phyloP scores from a whole-genome alignment of 2,888 invertebrate genomes.

The Andrena flavipes region DNA sequence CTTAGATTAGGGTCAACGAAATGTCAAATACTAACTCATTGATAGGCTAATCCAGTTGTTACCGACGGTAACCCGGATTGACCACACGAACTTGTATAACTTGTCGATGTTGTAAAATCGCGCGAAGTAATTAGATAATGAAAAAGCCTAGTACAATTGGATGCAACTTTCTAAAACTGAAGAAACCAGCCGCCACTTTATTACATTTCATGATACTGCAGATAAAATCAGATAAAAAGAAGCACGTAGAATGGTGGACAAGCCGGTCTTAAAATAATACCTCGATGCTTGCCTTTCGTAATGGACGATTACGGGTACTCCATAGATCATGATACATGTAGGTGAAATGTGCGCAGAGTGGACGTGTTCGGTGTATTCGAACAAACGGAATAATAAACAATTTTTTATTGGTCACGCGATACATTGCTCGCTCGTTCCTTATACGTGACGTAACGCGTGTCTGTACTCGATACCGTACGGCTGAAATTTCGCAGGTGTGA shows the following conservation, averaged over 20 bases:
- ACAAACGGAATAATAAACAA: slow-evolving; percentile 65
- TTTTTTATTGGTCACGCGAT: slow-evolving; percentile 69
- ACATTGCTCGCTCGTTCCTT: slow-evolving; percentile 50
- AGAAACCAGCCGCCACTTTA: slow-evolving; percentile 36
- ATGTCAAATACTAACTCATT: slow-evolving; percentile 55
- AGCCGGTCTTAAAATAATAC: slow-evolving; percentile 42
- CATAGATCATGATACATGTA: slow-evolving; percentile 48
- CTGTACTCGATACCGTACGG: slow-evolving; percentile 39
- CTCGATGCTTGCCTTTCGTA: slow-evolving; percentile 50
- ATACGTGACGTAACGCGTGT: slow-evolving; percentile 57
- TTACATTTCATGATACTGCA: slow-evolving; percentile 37
- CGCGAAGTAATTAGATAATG: background rate
- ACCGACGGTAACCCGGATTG: background rate
- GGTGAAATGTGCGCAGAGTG: slow-evolving; percentile 31
- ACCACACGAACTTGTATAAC: background rate
- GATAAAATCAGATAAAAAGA: slow-evolving; percentile 48
- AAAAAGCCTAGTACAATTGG: slow-evolving; percentile 1
- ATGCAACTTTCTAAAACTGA: slow-evolving; percentile 50
- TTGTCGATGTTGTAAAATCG: background rate
- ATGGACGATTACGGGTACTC: slow-evolving; percentile 36
- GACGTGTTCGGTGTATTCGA: slow-evolving; percentile 39
- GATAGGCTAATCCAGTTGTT: slow-evolving; percentile 30
- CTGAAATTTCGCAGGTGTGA: slow-evolving; percentile 30
- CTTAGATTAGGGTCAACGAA: slow-evolving; percentile 80
- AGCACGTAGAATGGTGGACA: slow-evolving; percentile 41